Conservation (phyloP, 2,797 vertebrate species). For the Mustela erminea region DNA sequence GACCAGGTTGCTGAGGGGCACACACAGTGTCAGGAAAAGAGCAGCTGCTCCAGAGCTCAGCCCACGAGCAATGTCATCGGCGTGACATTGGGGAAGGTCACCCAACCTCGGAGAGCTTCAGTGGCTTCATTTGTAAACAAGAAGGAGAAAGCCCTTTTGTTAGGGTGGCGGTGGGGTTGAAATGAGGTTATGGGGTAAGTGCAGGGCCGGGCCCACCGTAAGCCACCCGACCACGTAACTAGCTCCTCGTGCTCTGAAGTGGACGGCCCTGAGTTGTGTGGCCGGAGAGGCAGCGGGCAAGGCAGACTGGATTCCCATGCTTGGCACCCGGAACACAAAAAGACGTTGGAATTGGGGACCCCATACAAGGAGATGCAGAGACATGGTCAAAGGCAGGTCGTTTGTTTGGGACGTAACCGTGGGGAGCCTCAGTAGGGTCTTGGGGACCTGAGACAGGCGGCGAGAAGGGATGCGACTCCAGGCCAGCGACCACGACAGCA, state of each 20-base stretch:
- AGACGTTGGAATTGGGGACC: neutral
- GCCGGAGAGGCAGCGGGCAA: neutral
- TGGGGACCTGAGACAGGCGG: neutral
- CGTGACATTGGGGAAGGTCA: neutral
- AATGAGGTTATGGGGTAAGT: neutral
- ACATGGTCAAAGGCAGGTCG: neutral
- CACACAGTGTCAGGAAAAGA: fast-evolving
- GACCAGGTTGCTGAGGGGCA: neutral
- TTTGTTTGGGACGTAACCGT: neutral
- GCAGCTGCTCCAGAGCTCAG: neutral
- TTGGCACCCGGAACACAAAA: neutral
- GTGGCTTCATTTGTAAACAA: neutral
- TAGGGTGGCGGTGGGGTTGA: neutral
- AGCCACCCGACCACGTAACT: neutral
- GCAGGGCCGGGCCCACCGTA: too few species aligned
- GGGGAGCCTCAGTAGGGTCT: neutral
- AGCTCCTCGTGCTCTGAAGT: neutral
- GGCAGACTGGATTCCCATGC: neutral
- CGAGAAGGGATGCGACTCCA: neutral
- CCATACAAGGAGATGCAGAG: neutral
- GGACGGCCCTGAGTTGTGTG: neutral
- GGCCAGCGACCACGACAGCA: neutral
- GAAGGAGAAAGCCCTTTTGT: neutral
- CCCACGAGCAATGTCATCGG: too few species aligned
- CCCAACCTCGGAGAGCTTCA: neutral